phyloP scores from a whole-genome alignment of 1,140 invertebrate species.

The Cheumatopsyche charites region DNA sequence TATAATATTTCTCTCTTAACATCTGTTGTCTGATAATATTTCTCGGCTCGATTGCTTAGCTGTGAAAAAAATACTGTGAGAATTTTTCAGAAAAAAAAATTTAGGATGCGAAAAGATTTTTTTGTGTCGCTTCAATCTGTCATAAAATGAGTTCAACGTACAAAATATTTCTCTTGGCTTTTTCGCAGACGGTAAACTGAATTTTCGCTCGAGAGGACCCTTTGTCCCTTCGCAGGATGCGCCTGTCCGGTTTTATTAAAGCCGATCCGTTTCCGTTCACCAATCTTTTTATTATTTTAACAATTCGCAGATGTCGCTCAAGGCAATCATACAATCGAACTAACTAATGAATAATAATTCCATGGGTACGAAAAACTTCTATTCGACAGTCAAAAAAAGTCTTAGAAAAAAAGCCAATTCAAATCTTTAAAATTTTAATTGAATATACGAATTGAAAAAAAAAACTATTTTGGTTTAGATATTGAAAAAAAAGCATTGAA shows the following conservation, averaged over 20 bases:
- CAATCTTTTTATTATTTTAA: constrained; percentile 24
- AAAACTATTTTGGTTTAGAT: not conserved
- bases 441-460: not conserved
- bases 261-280: constrained; percentile 7
- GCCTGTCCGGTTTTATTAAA: constrained; percentile 7
- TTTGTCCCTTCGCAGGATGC: not conserved
- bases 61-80: no score
- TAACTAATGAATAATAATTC: constrained; percentile 2
- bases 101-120: no score
- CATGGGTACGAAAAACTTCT: no score
- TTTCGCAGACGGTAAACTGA: not conserved
- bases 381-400: no score
- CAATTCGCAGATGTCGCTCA: constrained; percentile 16
- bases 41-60: no score
- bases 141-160: constrained; percentile 13
- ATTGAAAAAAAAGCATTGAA: no score
- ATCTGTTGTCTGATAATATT: no score
- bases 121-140: not conserved
- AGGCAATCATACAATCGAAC: constrained; percentile 17
- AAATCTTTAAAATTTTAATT: no score
- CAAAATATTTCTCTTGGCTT: constrained; percentile 9
- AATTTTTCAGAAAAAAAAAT: no score
- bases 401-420: no score
- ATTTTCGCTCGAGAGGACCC: not conserved
- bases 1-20: no score